Evolutionary conservation across 2,888 invertebrate genomes (phyloP).

Genomic region (Nasonia oneida): DNA sequence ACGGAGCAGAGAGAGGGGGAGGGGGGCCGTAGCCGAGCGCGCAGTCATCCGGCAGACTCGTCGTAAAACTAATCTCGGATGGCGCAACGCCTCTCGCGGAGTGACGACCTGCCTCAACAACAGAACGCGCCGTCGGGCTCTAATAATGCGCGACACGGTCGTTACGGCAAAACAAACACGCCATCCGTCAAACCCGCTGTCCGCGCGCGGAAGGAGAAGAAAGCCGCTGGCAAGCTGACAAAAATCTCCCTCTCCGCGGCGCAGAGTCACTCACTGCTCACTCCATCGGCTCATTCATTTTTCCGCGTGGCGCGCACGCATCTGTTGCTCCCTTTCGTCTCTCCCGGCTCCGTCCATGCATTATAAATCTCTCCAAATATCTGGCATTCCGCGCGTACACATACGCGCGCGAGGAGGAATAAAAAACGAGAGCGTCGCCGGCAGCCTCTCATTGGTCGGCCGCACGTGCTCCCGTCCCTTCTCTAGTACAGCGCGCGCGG

Average conservation of each 20-base stretch:
- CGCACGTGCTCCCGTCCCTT: slow-evolving; percentile 42
- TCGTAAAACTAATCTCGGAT: slow-evolving; percentile 46
- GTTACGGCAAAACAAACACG: slow-evolving; percentile 7
- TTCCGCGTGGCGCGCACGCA: slow-evolving; percentile 37
- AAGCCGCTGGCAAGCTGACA: slow-evolving; percentile 33
- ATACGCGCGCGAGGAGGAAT: slow-evolving; percentile 3
- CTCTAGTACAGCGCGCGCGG: neutral
- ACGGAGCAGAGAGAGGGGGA: neutral
- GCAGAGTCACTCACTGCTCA: neutral
- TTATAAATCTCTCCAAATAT: slow-evolving; percentile 60
- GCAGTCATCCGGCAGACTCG: slow-evolving; percentile 19
- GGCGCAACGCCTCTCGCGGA: slow-evolving; percentile 18
- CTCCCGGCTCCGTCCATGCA: slow-evolving; percentile 2
- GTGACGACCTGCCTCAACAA: slow-evolving; percentile 2
- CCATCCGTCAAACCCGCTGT: neutral
- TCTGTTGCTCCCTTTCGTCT: slow-evolving; percentile 31
- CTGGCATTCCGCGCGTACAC: slow-evolving; percentile 39
- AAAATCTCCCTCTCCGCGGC: slow-evolving; percentile 20
- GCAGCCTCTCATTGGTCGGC: slow-evolving; percentile 39
- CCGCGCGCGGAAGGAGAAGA: neutral
- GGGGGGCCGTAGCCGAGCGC: too few species aligned
- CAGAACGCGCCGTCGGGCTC: neutral
- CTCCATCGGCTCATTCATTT: slow-evolving; percentile 38
- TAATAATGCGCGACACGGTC: neutral
- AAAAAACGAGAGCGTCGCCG: slow-evolving; percentile 2